phyloP scores from a whole-genome alignment of 2,888 invertebrate species.

The Cantharis lateralis region DNA sequence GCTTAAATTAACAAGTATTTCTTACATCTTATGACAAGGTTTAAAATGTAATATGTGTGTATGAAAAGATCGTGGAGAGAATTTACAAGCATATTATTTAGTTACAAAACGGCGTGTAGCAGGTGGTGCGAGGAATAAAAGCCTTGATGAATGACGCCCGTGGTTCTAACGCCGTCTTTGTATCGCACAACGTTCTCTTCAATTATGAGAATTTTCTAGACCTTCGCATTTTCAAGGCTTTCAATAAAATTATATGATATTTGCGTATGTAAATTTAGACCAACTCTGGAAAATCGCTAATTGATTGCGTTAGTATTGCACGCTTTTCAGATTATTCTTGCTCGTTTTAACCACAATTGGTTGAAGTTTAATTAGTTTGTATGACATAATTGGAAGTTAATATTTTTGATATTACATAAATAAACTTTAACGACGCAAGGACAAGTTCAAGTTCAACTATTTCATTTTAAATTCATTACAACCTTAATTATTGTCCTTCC shows the following conservation, averaged over 20 bases:
- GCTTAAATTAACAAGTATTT: slow-evolving; percentile 2
- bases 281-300: slow-evolving; percentile 4
- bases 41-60: slow-evolving; percentile 14
- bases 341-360: neutral
- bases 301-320: neutral
- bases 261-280: slow-evolving; percentile 5
- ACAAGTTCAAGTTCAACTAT: neutral
- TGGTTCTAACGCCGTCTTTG: slow-evolving; percentile 15
- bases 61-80: slow-evolving; percentile 13
- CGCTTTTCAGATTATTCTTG: slow-evolving; percentile 3
- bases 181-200: slow-evolving; percentile 13
- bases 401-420: neutral
- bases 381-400: neutral
- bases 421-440: neutral
- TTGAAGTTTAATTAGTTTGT: neutral
- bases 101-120: slow-evolving; percentile 18
- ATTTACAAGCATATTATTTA: slow-evolving; percentile 20
- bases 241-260: slow-evolving; percentile 12
- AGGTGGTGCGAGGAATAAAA: slow-evolving; percentile 19
- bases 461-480: neutral
- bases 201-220: slow-evolving; percentile 15
- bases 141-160: slow-evolving; percentile 16
- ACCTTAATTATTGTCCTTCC: neutral
- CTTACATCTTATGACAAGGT: slow-evolving; percentile 4
- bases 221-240: slow-evolving; percentile 15